phyloP scores from a whole-genome alignment of 2,888 invertebrate species.

The Volucella inanis region DNA sequence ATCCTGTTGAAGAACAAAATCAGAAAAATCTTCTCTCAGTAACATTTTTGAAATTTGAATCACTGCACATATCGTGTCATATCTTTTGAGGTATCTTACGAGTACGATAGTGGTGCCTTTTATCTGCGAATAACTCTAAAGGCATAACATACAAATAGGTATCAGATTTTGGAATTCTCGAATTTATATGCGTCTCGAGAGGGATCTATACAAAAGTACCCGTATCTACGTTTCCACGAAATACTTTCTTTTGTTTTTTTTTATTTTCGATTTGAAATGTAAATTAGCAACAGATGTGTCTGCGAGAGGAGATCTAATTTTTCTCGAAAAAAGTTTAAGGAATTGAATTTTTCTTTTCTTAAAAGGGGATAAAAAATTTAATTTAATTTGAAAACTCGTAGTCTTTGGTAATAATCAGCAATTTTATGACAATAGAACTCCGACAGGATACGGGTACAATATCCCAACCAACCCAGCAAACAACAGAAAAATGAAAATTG shows the following conservation, averaged over 20 bases:
- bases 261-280: conserved; percentile 37
- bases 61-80: conserved; percentile 3
- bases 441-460: too few relatives aligned
- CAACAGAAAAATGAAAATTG: too few relatives aligned
- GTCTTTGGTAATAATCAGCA: not conserved
- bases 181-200: conserved; percentile 30
- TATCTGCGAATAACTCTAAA: conserved; percentile 3
- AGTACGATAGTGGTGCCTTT: conserved; percentile 19
- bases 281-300: conserved; percentile 55
- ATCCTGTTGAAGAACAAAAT: conserved; percentile 6
- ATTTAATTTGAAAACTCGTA: not conserved
- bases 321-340: too few relatives aligned
- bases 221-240: too few relatives aligned
- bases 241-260: not conserved
- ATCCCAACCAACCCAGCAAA: too few relatives aligned
- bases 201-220: not conserved
- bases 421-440: too few relatives aligned
- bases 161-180: conserved; percentile 19
- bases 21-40: conserved; percentile 4
- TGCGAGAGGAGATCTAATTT: too few relatives aligned
- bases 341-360: not conserved
- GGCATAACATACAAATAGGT: not conserved
- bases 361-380: not conserved
- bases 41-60: conserved; percentile 36
- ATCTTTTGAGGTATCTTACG: conserved; percentile 22